These are phyloP conservation scores for Fundulus diaphanus DNA, from an alignment of 2,797 vertebrate species.

Conservation along the genomic window DNA sequence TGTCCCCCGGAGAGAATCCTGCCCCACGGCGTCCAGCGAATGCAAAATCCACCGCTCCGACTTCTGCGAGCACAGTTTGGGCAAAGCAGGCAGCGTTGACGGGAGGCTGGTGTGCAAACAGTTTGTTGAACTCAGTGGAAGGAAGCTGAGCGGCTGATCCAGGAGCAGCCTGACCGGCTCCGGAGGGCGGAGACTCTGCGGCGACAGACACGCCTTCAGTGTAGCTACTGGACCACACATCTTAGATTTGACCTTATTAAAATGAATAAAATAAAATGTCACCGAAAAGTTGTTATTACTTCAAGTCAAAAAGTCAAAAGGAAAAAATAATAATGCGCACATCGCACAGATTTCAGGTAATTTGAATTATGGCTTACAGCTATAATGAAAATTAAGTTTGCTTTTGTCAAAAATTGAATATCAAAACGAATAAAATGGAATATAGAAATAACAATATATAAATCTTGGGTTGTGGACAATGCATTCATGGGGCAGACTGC, in stretches of 20 bases:
- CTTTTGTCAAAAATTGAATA: no score
- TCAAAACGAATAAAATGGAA: no score
- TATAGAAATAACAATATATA: no score
- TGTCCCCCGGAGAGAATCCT: conserved; percentile 43
- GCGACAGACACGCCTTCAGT: conserved; percentile 51
- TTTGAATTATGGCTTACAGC: no score
- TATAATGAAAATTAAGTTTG: no score
- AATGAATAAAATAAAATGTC: neutral
- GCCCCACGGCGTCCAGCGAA: conserved; percentile 39
- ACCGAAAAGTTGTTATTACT: no score
- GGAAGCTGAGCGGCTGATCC: conserved; percentile 57
- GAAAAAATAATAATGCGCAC: no score
- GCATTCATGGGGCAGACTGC: no score
- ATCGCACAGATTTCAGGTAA: no score
- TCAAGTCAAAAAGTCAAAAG: neutral
- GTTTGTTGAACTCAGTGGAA: conserved; percentile 60
- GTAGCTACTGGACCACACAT: neutral
- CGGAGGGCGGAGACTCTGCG: conserved; percentile 66
- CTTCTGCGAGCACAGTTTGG: conserved; percentile 53
- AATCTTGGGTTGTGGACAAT: no score
- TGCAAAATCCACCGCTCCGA: conserved; percentile 69
- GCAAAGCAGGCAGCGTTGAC: conserved; percentile 48
- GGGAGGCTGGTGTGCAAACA: conserved; percentile 67
- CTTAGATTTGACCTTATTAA: no score
- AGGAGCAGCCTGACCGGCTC: conserved; percentile 47